Percentiles rank a stretch among this genome's conserved stretches.
Evolutionary conservation across 1,140 invertebrate species (phyloP).

Genomic region (Periplaneta americana): DNA sequence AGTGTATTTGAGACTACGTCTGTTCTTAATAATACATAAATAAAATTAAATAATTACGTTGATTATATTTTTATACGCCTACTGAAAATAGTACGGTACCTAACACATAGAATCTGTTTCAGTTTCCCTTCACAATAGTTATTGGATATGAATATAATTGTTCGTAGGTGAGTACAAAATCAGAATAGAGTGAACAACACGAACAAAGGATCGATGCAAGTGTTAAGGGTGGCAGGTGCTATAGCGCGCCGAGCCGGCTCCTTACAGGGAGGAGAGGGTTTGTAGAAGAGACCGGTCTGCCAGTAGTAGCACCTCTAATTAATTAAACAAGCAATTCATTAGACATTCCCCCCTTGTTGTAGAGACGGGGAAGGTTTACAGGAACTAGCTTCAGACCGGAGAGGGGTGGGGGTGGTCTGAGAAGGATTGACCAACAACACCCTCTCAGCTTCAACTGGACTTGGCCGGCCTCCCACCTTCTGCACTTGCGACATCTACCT

Average conservation of each 20-base stretch:
- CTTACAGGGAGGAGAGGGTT: not conserved
- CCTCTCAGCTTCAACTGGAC: not conserved
- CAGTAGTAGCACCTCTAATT: constrained; percentile 21
- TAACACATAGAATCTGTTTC: too few relatives aligned
- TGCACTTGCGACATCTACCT: not conserved
- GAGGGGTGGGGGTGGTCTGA: not conserved
- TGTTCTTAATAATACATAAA: too few relatives aligned
- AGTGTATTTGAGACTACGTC: too few relatives aligned
- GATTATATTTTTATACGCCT: too few relatives aligned
- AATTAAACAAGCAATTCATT: constrained; percentile 30
- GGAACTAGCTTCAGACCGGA: not conserved
- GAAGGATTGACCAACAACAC: not conserved
- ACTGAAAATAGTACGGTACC: too few relatives aligned
- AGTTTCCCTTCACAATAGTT: too few relatives aligned
- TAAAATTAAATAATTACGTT: too few relatives aligned
- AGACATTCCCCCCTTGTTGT: constrained; percentile 18
- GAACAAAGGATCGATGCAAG: too few relatives aligned
- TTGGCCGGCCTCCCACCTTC: too few relatives aligned
- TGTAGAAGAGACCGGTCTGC: not conserved
- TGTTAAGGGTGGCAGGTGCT: not conserved
- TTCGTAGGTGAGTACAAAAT: too few relatives aligned
- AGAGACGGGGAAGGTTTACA: not conserved
- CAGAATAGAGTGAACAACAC: too few relatives aligned
- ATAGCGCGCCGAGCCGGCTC: not conserved
- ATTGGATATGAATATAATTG: too few relatives aligned